Evolutionary conservation across 2,888 invertebrate species (phyloP), one percentile per base, ranked within the genome.

Genomic region (Terebella lapidaria): DNA sequence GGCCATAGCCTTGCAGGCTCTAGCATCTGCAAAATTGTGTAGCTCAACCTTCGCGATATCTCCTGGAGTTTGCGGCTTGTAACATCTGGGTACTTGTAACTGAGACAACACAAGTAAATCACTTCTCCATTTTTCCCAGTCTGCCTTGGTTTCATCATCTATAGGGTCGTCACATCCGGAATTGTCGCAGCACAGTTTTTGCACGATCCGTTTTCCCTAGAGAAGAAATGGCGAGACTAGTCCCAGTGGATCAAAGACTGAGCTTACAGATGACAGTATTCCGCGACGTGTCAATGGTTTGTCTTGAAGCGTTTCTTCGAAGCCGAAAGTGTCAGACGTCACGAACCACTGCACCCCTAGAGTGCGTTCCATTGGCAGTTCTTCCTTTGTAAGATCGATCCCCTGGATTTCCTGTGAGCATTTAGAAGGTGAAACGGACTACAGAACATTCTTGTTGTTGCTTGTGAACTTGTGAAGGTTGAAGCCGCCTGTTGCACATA

Each of bases 141-240:
- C n/a, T n/a, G n/a, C n/a, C n/a, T n/a, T n/a, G n/a, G 54, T 15
- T 3, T 54, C 42, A 24, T 53, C 54, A 2, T 4, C 2, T 20
- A 58, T 2, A 24, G 52, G 52, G n/a, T 58, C 58, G 42, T 58
- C 58, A 52, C 58, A 58, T n/a, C 25, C 58, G 22, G 2, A 3
- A 4, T 27, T 26, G 10, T 53, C 27, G 22, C 25, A 3, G 25
- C 42, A 53, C 10, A 58, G 3, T 35, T 58, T n/a, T 22, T 58
- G 58, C 10, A 58, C 15, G 2, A 58, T 22, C 27, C 20, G 5
- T 27, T 53, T 53, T 26, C 53, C 53, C 20, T 15, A 10, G 5
- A 53, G 27, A 5, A 53, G 5, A 26, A 15, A 53, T 25, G 53
- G 53, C 24, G 53, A 24, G 26, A 53, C 53, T 15, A 53, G 27